Evolutionary conservation across 1,140 invertebrate species (phyloP).

Genomic region (Drosophila ogumai): DNA sequence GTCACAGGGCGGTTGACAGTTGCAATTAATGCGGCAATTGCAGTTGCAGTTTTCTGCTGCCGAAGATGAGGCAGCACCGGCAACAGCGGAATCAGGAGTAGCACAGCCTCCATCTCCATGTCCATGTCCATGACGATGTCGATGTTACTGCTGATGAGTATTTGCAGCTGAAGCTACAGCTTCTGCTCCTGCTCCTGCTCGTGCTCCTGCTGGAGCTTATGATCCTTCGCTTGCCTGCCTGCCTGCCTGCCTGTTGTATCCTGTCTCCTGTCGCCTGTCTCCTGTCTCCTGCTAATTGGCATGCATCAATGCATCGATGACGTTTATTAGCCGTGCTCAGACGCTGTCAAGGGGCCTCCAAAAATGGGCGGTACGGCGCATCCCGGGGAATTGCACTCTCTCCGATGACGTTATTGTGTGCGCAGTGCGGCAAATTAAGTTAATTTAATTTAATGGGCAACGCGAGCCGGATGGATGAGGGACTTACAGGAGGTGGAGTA

Average conservation of each 20-base stretch:
- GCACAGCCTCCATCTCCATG: neutral
- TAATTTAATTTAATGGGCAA: constrained; percentile 75
- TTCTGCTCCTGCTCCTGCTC: constrained; percentile 1
- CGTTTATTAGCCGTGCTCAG: constrained; percentile 79
- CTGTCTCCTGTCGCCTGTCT: constrained; percentile 5
- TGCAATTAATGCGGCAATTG: constrained; percentile 76
- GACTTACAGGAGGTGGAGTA: neutral
- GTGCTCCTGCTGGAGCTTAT: neutral
- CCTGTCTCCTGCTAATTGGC: constrained; percentile 68
- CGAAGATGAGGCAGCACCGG: constrained; percentile 56
- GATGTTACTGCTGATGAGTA: constrained; percentile 16
- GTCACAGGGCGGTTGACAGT: constrained; percentile 67
- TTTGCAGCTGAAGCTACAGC: constrained; percentile 2
- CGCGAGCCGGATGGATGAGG: constrained; percentile 16
- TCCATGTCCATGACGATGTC: constrained; percentile 15
- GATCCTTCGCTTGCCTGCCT: constrained; percentile 4
- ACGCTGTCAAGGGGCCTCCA: constrained; percentile 41
- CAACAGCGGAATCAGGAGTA: constrained; percentile 1
- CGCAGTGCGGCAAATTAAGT: constrained; percentile 74
- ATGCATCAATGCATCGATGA: constrained; percentile 81
- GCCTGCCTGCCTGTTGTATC: neutral
- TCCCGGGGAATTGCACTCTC: constrained; percentile 35
- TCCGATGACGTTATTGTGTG: constrained; percentile 74
- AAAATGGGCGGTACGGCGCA: neutral
- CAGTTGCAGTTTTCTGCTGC: constrained; percentile 57